Evolutionary conservation across 2,888 invertebrate genomes (phyloP).

Genomic region (Augochlorella aurata): DNA sequence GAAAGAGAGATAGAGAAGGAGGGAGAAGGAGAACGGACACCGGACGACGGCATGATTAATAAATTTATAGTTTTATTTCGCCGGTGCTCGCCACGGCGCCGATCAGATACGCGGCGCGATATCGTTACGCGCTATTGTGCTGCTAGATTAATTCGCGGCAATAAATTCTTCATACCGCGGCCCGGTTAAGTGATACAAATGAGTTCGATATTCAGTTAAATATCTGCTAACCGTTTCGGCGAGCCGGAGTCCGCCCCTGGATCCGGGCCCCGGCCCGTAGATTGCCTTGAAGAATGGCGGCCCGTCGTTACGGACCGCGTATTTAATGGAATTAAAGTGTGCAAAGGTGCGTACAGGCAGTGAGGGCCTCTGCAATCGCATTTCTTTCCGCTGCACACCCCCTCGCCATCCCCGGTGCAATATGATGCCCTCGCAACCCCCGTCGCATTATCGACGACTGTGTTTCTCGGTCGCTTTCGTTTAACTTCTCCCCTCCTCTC

Average conservation of each 20-base stretch:
- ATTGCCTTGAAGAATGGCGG: conserved; percentile 60
- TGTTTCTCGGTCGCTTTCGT: conserved; percentile 53
- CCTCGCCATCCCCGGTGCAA: conserved; percentile 36
- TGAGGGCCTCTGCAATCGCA: conserved; percentile 42
- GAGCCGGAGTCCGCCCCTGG: conserved; percentile 56
- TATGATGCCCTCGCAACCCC: conserved; percentile 38
- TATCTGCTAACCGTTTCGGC: conserved; percentile 61
- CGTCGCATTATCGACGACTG: conserved; percentile 55
- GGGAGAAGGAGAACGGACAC: conserved; percentile 20
- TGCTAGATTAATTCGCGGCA: conserved; percentile 60
- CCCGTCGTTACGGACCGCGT: conserved; percentile 47
- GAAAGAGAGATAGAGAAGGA: neutral
- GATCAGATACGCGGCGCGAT: conserved; percentile 57
- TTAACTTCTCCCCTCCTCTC: conserved; percentile 14
- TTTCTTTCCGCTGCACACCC: conserved; percentile 22
- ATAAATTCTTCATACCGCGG: conserved; percentile 53
- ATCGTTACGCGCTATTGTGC: conserved; percentile 61
- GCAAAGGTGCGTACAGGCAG: conserved; percentile 37
- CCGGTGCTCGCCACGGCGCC: conserved; percentile 36
- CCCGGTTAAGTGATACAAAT: conserved; percentile 59
- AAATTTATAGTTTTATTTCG: conserved; percentile 60
- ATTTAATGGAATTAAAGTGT: conserved; percentile 66
- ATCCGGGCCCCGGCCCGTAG: conserved; percentile 21
- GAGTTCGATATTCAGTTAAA: conserved; percentile 61
- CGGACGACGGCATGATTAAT: conserved; percentile 51